Conservation (phyloP, 2,888 invertebrate genomes). For the Dichetophora obliterata region DNA sequence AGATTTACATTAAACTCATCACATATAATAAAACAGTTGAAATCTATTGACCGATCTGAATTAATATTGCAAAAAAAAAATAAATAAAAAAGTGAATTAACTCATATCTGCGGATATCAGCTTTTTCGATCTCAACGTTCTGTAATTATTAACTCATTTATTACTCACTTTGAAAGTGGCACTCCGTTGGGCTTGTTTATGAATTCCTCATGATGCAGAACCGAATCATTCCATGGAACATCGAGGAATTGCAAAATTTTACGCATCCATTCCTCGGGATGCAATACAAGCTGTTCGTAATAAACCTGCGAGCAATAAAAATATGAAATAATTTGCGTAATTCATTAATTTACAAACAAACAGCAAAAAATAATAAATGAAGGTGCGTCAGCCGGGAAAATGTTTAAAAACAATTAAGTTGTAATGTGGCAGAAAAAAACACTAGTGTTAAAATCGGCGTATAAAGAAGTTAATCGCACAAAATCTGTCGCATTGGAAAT, state of each 20-base stretch:
- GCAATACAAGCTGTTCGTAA: conserved; percentile 97
- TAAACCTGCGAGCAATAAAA: conserved; percentile 76
- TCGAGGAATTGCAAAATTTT: conserved; percentile 89
- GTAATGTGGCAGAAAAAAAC: background rate
- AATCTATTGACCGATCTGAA: too few species aligned
- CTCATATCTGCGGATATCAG: too few species aligned
- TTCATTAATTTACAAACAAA: conserved; percentile 1
- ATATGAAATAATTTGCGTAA: conserved; percentile 37
- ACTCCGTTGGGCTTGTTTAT: conserved; percentile 97
- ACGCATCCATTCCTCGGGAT: conserved; percentile 90
- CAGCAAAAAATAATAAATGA: background rate
- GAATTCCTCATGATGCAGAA: conserved; percentile 96
- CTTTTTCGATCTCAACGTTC: background rate
- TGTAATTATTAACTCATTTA: background rate
- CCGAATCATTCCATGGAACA: conserved; percentile 94
- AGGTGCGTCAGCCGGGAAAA: background rate
- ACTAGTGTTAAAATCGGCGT: conserved; percentile 5
- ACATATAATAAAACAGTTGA: too few species aligned
- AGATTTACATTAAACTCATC: too few species aligned
- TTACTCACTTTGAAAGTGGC: conserved; percentile 90
- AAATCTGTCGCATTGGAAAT: conserved; percentile 22
- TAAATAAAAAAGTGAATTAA: too few species aligned
- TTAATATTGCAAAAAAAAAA: too few species aligned
- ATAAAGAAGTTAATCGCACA: conserved; percentile 28
- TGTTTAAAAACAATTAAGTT: conserved; percentile 14